Evolutionary conservation across 35 echinoderm and acorn worm species (phyloP).

Genomic region (Apostichopus parvimensis): DNA sequence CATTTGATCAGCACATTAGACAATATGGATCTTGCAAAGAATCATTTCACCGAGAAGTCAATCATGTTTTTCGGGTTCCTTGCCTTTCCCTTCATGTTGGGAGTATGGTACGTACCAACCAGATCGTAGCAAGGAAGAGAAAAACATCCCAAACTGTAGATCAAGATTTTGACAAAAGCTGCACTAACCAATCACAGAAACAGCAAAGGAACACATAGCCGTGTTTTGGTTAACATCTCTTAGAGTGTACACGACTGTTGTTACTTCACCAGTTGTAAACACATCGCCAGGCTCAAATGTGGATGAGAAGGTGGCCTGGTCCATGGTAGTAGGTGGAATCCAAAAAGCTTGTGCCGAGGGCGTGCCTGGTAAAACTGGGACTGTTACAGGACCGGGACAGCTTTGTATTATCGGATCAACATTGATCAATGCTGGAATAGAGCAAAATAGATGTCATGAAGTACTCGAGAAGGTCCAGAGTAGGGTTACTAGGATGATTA

Average conservation of each 20-base stretch:
- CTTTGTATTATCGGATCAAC: neutral
- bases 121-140: no score
- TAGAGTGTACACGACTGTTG: slow-evolving; percentile 13
- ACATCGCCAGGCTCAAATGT: neutral
- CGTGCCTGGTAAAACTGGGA: neutral
- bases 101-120: no score
- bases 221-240: neutral
- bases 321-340: neutral
- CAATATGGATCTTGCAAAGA: no score
- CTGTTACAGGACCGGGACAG: neutral
- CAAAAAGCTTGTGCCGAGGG: neutral
- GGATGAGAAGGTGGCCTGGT: neutral
- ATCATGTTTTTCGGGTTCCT: no score
- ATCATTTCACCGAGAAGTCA: no score
- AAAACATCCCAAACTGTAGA: no score
- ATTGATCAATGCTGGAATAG: slow-evolving; percentile 23
- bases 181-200: slow-evolving; percentile 18
- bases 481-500: no score
- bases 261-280: neutral
- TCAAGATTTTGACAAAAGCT: no score
- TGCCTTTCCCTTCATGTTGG: no score
- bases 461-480: no score
- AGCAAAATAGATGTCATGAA: neutral
- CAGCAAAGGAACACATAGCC: slow-evolving; percentile 21
- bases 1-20: no score